Percentiles rank a stretch among this genome's conserved stretches.
Evolutionary conservation across 2,113 vertebrate species (phyloP).

Genomic region (Scalopus aquaticus): DNA sequence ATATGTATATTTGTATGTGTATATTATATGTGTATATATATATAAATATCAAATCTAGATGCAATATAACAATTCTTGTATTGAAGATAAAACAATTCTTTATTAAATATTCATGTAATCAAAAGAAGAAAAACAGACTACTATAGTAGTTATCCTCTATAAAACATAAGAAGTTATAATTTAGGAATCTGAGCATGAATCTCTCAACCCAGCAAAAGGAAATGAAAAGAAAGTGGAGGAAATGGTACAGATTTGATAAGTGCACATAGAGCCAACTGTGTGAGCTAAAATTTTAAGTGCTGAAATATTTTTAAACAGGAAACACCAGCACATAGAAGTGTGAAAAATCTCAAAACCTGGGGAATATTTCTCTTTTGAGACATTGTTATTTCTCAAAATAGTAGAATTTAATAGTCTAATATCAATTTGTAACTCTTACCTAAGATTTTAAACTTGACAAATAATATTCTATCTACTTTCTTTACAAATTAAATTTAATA

Average conservation of each 20-base stretch:
- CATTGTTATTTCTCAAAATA: neutral
- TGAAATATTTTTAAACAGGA: constrained; percentile 5
- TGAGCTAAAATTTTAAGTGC: neutral
- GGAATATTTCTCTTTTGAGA: neutral
- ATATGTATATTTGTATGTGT: constrained; percentile 13
- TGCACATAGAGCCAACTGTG: accelerated
- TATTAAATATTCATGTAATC: neutral
- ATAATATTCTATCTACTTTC: neutral
- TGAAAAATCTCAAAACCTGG: constrained; percentile 3
- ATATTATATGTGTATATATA: neutral
- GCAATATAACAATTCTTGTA: neutral
- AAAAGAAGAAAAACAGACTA: neutral
- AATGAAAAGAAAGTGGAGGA: neutral
- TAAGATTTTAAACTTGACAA: neutral
- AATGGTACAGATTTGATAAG: neutral
- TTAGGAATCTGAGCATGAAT: neutral
- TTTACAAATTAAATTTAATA: neutral
- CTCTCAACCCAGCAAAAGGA: neutral
- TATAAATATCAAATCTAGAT: neutral
- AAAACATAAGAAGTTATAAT: neutral
- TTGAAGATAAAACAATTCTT: neutral
- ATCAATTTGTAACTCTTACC: neutral
- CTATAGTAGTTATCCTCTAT: neutral
- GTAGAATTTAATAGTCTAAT: neutral
- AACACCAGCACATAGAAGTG: neutral